These are phyloP conservation scores for Condylura cristata DNA, from an alignment of 2,113 vertebrate genomes.

Conservation along the genomic window DNA sequence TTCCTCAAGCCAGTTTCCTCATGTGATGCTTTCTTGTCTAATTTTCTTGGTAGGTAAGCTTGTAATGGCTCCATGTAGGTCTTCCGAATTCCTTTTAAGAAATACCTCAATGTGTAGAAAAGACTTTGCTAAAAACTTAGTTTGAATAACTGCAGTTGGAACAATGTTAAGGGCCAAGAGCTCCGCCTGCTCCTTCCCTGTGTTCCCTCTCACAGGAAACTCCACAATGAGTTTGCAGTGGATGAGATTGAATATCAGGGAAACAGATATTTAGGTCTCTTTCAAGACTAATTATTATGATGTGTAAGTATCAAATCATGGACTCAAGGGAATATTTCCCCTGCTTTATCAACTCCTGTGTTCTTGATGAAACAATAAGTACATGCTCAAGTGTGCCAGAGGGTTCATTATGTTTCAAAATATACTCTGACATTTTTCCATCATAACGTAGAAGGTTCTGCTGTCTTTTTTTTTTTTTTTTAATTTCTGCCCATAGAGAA, in stretches of 20 bases:
- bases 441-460: background rate
- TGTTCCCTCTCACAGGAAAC: background rate
- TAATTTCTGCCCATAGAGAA: background rate
- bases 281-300: background rate
- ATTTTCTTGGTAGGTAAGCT: slow-evolving; percentile 20
- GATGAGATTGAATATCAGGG: background rate
- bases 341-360: background rate
- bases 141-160: background rate
- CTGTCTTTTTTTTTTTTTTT: background rate
- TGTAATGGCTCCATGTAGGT: background rate
- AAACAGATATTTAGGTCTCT: background rate
- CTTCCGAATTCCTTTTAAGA: slow-evolving; percentile 24
- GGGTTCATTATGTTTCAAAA: background rate
- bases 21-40: background rate
- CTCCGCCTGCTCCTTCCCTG: background rate
- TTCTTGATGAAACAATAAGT: background rate
- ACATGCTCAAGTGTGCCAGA: background rate
- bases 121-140: background rate
- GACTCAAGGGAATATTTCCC: background rate
- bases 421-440: background rate
- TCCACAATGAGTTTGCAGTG: background rate
- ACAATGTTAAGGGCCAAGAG: background rate
- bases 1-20: background rate
- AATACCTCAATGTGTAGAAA: background rate
- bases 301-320: slow-evolving; percentile 14